Conservation (phyloP, 2,888 invertebrate genomes). For the Cataglyphis albicans region DNA sequence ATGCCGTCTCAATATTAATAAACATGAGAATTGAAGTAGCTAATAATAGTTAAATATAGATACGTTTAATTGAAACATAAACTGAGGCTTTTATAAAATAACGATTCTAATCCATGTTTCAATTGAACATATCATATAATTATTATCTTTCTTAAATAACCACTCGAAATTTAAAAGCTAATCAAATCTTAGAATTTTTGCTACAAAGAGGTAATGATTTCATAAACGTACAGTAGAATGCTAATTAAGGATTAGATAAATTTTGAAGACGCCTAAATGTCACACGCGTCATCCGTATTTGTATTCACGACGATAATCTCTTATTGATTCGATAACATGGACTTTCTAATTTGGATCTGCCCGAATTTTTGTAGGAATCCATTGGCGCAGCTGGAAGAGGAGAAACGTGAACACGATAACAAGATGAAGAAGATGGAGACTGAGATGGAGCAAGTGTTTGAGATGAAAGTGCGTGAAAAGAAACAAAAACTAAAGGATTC, state of each 20-base stretch:
- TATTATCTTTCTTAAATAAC: background rate
- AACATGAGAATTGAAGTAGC: background rate
- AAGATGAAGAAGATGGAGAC: slow-evolving; percentile 99
- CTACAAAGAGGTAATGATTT: slow-evolving; percentile 27
- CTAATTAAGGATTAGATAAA: slow-evolving; percentile 28
- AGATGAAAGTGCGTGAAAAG: slow-evolving; percentile 98
- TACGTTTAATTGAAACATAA: background rate
- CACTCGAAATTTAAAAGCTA: background rate
- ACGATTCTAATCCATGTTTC: background rate
- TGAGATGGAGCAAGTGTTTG: slow-evolving; percentile 99
- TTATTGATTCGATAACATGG: background rate
- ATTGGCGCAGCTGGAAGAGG: slow-evolving; percentile 99
- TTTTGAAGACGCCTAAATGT: slow-evolving; percentile 7
- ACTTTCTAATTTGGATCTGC: slow-evolving; percentile 12
- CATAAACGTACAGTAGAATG: background rate
- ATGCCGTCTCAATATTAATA: background rate
- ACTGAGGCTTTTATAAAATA: background rate
- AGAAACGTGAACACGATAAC: slow-evolving; percentile 97
- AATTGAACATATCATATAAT: background rate
- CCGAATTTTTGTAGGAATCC: slow-evolving; percentile 92
- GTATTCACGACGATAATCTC: background rate
- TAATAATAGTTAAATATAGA: background rate
- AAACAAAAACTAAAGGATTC: slow-evolving; percentile 98
- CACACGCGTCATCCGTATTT: slow-evolving; percentile 15
- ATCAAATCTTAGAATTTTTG: background rate